Base-by-base conservation (phyloP, 2,797 vertebrate species). In the Hydrophis major region DNA sequence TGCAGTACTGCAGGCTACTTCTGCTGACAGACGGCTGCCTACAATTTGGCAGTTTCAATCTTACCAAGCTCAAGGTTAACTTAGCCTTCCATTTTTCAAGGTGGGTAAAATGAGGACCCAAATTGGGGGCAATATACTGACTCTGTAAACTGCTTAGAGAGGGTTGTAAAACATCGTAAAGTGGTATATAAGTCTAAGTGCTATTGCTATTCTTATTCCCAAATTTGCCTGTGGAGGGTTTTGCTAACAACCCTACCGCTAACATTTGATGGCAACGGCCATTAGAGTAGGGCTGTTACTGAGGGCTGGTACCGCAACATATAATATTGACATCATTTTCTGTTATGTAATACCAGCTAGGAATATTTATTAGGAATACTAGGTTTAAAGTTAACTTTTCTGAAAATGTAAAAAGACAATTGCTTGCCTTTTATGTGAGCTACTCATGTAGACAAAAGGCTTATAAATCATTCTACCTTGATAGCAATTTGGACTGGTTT, bases 401-500 rank as follows among this genome's bases (percentile, higher is more conserved):
- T 83, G 10, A 83, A 47, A 47, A 83, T 83, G 74, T 47, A 25
- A 47, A 83, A 25, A 83, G 74, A 47, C 37, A 47, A 90, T 87
- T 27, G 0, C 86, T 95, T 16, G 22, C 87, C 61, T 91, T 88
- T 88, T 94, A 5, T 69, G 60, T 87, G 66, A 89, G n/a, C 89
- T 13, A 66, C 78, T 92, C 74, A 93, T 93, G 95, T 92, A 95
- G 87, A 90, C 94, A 90, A 92, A 92, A 88, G 78, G 91, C 11
- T 74, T 88, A 83, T 92, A 92, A 16, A 90, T 93, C 92, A 95
- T 97, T 96, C 74, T 94, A 96, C 87, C 92, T 94, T 92, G 93
- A 89, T 90, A 90, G 87, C 91, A 94, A 78, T 95, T 96, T 93
- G 96, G 94, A 89, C 89, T 83, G 55, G 6, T 96, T 16, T 96